Percentiles rank a stretch among this genome's conserved stretches.
Conservation (phyloP, 2,113 vertebrate species). For the Sylvilagus bachmani region DNA sequence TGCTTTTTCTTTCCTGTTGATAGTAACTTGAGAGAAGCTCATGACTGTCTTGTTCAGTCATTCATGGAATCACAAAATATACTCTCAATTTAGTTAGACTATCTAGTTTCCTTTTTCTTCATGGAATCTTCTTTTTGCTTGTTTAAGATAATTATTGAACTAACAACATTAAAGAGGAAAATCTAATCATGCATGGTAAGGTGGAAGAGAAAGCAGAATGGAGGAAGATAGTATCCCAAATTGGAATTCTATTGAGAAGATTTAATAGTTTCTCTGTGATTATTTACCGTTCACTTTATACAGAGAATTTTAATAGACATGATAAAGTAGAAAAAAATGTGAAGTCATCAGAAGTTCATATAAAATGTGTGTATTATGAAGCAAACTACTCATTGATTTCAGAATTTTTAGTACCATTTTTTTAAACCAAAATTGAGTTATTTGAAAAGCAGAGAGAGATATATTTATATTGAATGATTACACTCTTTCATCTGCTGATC, state of each 20-base stretch:
- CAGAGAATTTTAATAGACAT: not conserved
- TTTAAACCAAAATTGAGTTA: no score
- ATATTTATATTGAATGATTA: no score
- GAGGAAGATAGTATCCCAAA: not conserved
- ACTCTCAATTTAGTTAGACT: not conserved
- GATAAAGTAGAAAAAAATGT: not conserved
- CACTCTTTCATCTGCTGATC: no score
- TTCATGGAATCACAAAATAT: not conserved
- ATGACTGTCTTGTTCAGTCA: not conserved
- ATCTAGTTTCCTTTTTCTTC: not conserved
- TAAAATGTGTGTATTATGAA: no score
- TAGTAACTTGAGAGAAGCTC: not conserved
- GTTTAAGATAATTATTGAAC: not conserved
- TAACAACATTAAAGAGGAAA: not conserved
- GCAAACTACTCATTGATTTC: no score
- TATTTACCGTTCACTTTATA: not conserved
- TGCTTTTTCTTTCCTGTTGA: not conserved
- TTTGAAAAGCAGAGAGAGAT: no score
- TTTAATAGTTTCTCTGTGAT: not conserved
- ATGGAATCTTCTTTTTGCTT: slow-evolving; percentile 7
- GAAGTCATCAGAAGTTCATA: not conserved
- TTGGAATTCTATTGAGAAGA: not conserved
- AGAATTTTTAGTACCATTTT: no score
- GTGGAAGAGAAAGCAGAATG: slow-evolving; percentile 11
- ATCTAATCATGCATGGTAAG: not conserved